Conservation (phyloP, 2,797 vertebrate genomes). For the Phaenicophaeus curvirostris region DNA sequence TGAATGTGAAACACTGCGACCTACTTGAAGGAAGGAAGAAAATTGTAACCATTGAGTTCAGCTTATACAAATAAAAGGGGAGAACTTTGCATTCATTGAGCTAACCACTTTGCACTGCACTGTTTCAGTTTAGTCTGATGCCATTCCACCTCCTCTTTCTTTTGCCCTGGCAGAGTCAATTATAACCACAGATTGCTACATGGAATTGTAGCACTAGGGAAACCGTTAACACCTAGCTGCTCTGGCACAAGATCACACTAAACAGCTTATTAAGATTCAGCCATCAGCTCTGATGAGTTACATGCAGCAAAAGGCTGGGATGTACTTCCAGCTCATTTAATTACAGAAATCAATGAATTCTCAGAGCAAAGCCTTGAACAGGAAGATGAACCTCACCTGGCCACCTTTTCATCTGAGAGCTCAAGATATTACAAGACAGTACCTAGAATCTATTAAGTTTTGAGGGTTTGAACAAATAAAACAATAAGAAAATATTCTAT, state of each 20-base stretch:
- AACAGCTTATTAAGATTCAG: conserved; percentile 81
- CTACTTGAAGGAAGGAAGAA: conserved; percentile 11
- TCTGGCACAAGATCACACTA: conserved; percentile 71
- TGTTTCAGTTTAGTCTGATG: conserved; percentile 58
- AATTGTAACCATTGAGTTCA: background rate
- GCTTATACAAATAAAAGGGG: background rate
- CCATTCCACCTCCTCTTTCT: conserved; percentile 61
- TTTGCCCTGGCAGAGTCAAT: conserved; percentile 74
- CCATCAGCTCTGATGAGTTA: conserved; percentile 71
- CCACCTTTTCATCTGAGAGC: conserved; percentile 18
- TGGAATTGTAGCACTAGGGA: conserved; percentile 63
- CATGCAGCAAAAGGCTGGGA: conserved; percentile 63
- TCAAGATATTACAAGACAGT: conserved; percentile 7
- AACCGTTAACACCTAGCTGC: conserved; percentile 72
- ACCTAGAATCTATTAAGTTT: conserved; percentile 11
- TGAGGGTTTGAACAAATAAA: background rate
- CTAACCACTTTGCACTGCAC: conserved; percentile 10
- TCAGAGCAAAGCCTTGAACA: conserved; percentile 48
- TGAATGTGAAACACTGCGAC: background rate
- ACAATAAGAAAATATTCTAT: background rate
- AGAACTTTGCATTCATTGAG: conserved; percentile 34
- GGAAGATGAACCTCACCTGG: conserved; percentile 50
- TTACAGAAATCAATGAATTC: conserved; percentile 79
- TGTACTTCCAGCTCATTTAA: conserved; percentile 79
- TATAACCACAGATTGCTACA: conserved; percentile 74